A percentile compares a stretch with the other conserved stretches of the same genome.
Conservation (phyloP, 2,113 vertebrate species). For the Chloropsis hardwickii region DNA sequence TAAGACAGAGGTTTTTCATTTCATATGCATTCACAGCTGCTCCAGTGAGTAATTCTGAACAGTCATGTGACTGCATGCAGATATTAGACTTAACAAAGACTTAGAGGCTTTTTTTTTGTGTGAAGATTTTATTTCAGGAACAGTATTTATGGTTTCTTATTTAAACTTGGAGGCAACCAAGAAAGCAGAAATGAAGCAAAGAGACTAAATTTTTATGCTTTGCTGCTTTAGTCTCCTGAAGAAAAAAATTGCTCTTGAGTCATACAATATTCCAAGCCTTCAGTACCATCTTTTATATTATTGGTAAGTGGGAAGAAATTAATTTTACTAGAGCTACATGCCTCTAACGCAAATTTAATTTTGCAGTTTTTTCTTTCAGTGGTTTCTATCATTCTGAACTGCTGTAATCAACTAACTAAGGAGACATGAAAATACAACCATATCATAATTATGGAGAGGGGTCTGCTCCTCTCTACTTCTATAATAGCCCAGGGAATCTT, state of each 20-base stretch:
- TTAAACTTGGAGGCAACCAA: conserved; percentile 20
- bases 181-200: conserved; percentile 21
- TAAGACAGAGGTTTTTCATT: background rate
- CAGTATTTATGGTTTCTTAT: conserved; percentile 39
- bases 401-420: background rate
- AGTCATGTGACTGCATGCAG: background rate
- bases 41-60: conserved; percentile 28
- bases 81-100: conserved; percentile 18
- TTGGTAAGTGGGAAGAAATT: background rate
- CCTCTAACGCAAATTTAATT: background rate
- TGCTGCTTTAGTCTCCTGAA: background rate
- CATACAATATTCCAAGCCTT: background rate
- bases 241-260: background rate
- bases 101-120: background rate
- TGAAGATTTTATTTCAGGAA: conserved; percentile 43
- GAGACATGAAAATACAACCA: background rate
- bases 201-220: conserved; percentile 2
- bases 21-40: background rate
- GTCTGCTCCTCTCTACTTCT: background rate
- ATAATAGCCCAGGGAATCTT: background rate
- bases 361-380: background rate
- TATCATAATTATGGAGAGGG: background rate
- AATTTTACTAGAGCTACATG: background rate
- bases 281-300: background rate
- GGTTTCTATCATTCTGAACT: background rate